These are phyloP conservation scores for Chlorospingus flavigularis DNA, from an alignment of 2,797 vertebrate genomes.

Conservation along the genomic window DNA sequence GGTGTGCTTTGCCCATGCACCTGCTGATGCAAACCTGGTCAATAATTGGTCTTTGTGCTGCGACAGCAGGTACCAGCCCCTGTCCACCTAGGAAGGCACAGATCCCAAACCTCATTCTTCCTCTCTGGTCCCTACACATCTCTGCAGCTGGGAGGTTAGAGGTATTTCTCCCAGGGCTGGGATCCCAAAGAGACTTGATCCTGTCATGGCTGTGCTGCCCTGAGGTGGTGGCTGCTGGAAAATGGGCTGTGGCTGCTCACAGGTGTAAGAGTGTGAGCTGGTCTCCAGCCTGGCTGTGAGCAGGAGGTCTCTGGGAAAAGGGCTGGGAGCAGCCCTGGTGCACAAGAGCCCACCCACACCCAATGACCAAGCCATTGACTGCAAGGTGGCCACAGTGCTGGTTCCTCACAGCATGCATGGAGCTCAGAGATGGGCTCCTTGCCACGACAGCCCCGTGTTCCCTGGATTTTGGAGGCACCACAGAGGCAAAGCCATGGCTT, in stretches of 20 bases:
- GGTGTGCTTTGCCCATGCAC: background rate
- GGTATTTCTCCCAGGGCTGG: background rate
- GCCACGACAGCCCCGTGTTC: background rate
- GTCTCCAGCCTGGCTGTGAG: background rate
- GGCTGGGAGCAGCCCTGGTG: rapidly evolving
- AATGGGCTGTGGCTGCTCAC: background rate
- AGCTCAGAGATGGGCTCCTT: background rate
- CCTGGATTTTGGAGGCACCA: background rate
- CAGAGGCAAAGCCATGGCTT: background rate
- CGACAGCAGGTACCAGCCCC: background rate
- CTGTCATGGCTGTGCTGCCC: background rate
- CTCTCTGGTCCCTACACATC: background rate
- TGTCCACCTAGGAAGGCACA: background rate
- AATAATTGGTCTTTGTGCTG: background rate
- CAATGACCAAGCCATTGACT: background rate
- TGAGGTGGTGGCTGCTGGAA: background rate
- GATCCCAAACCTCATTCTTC: background rate
- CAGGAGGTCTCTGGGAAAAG: background rate
- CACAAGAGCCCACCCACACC: background rate
- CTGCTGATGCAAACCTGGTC: background rate
- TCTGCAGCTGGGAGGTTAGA: background rate
- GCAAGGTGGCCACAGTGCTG: background rate
- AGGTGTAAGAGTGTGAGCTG: background rate
- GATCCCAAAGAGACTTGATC: background rate
- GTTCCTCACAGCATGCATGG: background rate